Base-by-base conservation (phyloP, 35 echinoderm and acorn worm genomes). In the Eucidaris tribuloides region DNA sequence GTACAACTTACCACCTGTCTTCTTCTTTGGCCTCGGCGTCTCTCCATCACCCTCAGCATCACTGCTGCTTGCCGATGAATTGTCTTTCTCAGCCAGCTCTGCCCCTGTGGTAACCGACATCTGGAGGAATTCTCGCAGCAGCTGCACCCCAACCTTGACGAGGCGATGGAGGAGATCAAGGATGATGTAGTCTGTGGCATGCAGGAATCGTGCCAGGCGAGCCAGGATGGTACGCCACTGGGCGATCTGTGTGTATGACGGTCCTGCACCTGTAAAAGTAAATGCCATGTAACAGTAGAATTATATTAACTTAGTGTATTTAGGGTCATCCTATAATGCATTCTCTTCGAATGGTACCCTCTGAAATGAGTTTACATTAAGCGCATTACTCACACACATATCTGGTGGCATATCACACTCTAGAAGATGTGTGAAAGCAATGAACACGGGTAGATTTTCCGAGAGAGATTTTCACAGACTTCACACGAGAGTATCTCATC, bases 231-330 rank as follows among this genome's bases (percentile, higher is more conserved):
- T 79, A 6, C 96, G 90, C 96, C 96, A 99, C 65, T 99, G 86
- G 23, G 96, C 96, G 43, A 99, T 99, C 79, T 99, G 86, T 18
- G 96, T 99, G 80, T 93, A 99, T 7, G 91, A 83, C 11, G 96
- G 96, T 28, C 96, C 91, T 36, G 63, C 79, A 43, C 81, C 96
- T 99, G 59, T 7, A 61, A 84, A 35, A 42, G 25, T 14, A 82
- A 45, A 46, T n/a, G n/a, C n/a, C n/a, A n/a, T n/a, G n/a, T n/a
- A n/a, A n/a, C n/a, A n/a, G n/a, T n/a, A n/a, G n/a, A n/a, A n/a
- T n/a, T n/a, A n/a, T n/a, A n/a, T n/a, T n/a, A n/a, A n/a, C n/a
- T n/a, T n/a, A n/a, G n/a, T n/a, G n/a, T n/a, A n/a, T n/a, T n/a
- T n/a, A n/a, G n/a, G n/a, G n/a, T n/a, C n/a, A n/a, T n/a, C n/a